Conservation (phyloP, 1,140 invertebrate species). For the Tetramorium simillimum region DNA sequence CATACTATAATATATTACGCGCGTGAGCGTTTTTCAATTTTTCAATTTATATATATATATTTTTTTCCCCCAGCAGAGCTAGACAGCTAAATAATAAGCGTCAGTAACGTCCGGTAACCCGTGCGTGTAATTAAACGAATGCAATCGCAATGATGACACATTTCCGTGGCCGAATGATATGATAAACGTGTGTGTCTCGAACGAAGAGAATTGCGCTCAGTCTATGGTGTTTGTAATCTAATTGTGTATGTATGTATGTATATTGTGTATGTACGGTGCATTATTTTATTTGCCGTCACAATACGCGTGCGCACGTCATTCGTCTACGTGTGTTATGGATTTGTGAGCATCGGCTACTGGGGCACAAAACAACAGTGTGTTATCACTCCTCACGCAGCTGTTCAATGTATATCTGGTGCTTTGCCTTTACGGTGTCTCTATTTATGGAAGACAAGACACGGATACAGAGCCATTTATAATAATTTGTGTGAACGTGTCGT, state of each 20-base stretch:
- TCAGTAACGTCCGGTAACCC: constrained; percentile 30
- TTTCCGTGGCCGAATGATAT: constrained; percentile 11
- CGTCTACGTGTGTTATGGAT: constrained; percentile 79
- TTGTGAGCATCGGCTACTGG: constrained; percentile 76
- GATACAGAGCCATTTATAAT: not conserved
- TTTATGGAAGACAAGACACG: constrained; percentile 8
- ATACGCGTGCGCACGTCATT: constrained; percentile 17
- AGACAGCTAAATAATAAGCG: not conserved
- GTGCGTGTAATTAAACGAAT: not conserved
- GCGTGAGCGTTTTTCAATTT: not conserved
- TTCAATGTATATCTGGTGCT: constrained; percentile 39
- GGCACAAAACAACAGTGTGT: constrained; percentile 36
- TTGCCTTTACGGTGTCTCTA: constrained; percentile 23
- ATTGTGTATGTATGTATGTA: constrained; percentile 19
- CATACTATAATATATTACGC: not conserved
- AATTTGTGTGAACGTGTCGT: not conserved
- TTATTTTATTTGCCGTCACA: constrained; percentile 13
- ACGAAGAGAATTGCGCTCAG: not conserved
- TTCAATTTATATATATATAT: no score
- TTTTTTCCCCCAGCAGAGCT: not conserved
- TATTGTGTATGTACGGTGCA: constrained; percentile 24
- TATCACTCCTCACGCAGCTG: constrained; percentile 37
- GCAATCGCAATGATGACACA: constrained; percentile 9
- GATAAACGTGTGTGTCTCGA: constrained; percentile 12
- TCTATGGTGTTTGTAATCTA: constrained; percentile 30